Conservation (phyloP, 2,888 invertebrate genomes). For the Leptopilina myrica region DNA sequence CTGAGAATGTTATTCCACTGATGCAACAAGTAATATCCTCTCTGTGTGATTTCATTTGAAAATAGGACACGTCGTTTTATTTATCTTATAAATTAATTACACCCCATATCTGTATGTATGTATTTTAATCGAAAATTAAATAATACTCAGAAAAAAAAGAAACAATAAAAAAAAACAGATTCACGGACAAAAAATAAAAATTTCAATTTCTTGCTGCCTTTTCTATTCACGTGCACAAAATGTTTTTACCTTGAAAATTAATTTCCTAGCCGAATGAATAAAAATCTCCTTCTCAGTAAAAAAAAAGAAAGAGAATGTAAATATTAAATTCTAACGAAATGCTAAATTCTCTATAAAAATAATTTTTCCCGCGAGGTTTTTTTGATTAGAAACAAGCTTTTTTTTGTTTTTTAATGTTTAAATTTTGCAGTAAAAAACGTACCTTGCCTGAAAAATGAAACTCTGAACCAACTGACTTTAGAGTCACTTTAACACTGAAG, state of each 20-base stretch:
- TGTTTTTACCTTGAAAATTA: background rate
- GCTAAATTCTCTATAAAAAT: too few relatives aligned
- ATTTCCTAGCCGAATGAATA: too few relatives aligned
- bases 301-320: too few relatives aligned
- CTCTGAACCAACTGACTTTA: constrained; percentile 18
- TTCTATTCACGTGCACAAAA: background rate
- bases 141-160: background rate
- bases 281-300: too few relatives aligned
- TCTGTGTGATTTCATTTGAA: background rate
- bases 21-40: constrained; percentile 21
- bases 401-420: background rate
- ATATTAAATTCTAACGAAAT: too few relatives aligned
- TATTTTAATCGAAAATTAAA: background rate
- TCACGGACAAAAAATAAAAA: too few relatives aligned
- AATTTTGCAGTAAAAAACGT: background rate
- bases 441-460: constrained; percentile 16
- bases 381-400: too few relatives aligned
- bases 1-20: background rate
- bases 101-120: background rate
- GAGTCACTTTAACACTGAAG: constrained; percentile 23
- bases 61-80: background rate
- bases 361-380: too few relatives aligned
- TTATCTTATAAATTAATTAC: background rate
- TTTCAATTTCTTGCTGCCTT: too few relatives aligned
- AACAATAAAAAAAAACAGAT: too few relatives aligned